Percentiles rank a stretch among this genome's conserved stretches.
phyloP scores from a whole-genome alignment of 1,140 invertebrate species.

The Cotesia glomerata region DNA sequence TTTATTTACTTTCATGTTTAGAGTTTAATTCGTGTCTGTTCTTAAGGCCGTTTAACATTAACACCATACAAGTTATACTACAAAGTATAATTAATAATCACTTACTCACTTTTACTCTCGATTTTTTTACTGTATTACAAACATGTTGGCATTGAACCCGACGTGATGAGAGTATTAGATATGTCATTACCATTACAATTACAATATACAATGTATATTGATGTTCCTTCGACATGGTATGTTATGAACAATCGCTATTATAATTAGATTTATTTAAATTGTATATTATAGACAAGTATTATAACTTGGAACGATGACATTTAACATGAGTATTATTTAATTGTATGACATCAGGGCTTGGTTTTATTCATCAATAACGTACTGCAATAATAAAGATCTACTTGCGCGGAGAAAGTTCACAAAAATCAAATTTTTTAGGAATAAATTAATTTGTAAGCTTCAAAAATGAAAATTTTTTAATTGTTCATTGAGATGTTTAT shows the following conservation, averaged over 20 bases:
- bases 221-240: not conserved
- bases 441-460: too few relatives aligned
- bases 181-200: too few relatives aligned
- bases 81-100: not conserved
- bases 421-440: too few relatives aligned
- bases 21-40: too few relatives aligned
- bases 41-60: too few relatives aligned
- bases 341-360: not conserved
- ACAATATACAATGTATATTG: not conserved
- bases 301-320: slow-evolving; percentile 30
- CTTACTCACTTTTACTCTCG: slow-evolving; percentile 10
- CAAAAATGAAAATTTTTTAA: too few relatives aligned
- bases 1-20: not conserved
- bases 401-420: too few relatives aligned
- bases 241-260: not conserved
- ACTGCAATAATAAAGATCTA: too few relatives aligned
- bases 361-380: too few relatives aligned
- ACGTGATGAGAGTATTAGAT: not conserved
- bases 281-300: not conserved
- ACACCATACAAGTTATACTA: too few relatives aligned
- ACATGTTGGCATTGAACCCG: slow-evolving; percentile 7
- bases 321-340: slow-evolving; percentile 26
- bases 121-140: not conserved
- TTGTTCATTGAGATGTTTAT: too few relatives aligned
- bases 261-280: not conserved